Conservation (phyloP, 2,797 vertebrate genomes). For the Ceyx erithaca region DNA sequence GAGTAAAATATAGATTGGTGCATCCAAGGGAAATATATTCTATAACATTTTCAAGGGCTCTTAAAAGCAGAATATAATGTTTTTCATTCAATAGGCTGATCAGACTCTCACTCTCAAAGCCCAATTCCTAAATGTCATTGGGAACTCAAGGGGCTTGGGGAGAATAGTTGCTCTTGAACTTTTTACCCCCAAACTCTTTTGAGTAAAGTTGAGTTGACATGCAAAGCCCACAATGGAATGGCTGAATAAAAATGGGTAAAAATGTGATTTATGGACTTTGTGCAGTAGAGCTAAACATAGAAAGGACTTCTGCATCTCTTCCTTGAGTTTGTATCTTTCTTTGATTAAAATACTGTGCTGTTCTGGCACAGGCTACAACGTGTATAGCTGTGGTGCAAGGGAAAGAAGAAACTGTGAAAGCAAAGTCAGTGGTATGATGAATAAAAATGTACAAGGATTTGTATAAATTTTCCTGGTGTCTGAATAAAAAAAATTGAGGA, state of each 20-base stretch:
- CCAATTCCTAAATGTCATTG: background rate
- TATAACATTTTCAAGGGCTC: background rate
- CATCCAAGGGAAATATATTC: background rate
- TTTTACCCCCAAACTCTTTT: background rate
- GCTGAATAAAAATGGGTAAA: constrained; percentile 1
- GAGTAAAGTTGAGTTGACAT: background rate
- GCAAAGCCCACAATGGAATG: background rate
- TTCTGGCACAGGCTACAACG: background rate
- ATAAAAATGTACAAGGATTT: background rate
- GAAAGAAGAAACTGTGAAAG: background rate
- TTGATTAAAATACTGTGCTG: background rate
- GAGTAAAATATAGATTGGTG: background rate
- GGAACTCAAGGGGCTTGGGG: background rate
- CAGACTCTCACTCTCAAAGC: background rate
- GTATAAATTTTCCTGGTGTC: background rate
- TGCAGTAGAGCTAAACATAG: background rate
- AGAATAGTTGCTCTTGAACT: background rate
- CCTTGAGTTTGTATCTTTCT: background rate
- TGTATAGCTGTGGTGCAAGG: background rate
- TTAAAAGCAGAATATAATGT: background rate
- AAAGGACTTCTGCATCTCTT: background rate
- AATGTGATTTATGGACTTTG: background rate
- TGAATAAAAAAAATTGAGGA: background rate
- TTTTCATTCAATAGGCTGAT: background rate
- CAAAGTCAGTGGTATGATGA: background rate